A percentile compares a stretch with the other conserved stretches of the same genome.
Evolutionary conservation across 2,888 invertebrate species (phyloP).

Genomic region (Iphiclides podalirius): DNA sequence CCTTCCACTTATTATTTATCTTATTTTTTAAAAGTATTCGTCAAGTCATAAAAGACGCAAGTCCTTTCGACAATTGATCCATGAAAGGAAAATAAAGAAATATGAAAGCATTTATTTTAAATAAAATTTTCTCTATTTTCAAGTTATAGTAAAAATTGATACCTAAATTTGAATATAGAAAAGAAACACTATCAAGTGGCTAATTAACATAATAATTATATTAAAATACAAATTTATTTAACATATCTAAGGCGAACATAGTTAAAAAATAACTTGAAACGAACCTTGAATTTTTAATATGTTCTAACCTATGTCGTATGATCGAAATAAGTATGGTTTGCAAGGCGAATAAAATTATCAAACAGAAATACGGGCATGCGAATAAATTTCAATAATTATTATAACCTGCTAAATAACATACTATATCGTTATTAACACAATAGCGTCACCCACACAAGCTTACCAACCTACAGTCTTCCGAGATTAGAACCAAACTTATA

Average conservation of each 20-base stretch:
- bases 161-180: no score
- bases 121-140: no score
- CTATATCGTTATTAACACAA: constrained; percentile 20
- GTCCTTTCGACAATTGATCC: no score
- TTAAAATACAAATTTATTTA: no score
- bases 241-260: no score
- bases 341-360: background rate
- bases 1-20: background rate
- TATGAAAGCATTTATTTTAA: no score
- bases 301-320: background rate
- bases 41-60: background rate
- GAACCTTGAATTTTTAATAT: background rate
- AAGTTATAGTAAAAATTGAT: no score
- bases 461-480: constrained; percentile 16
- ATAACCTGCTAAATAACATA: constrained; percentile 19
- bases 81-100: no score
- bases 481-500: constrained; percentile 16
- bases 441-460: constrained; percentile 25
- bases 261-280: background rate
- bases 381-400: constrained; percentile 28
- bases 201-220: no score
- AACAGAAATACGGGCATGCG: constrained; percentile 25
- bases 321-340: background rate
- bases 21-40: background rate
- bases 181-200: no score